These are phyloP conservation scores for Parauchenoglanis ngamensis DNA, from an alignment of 2,797 vertebrate species.

Conservation along the genomic window DNA sequence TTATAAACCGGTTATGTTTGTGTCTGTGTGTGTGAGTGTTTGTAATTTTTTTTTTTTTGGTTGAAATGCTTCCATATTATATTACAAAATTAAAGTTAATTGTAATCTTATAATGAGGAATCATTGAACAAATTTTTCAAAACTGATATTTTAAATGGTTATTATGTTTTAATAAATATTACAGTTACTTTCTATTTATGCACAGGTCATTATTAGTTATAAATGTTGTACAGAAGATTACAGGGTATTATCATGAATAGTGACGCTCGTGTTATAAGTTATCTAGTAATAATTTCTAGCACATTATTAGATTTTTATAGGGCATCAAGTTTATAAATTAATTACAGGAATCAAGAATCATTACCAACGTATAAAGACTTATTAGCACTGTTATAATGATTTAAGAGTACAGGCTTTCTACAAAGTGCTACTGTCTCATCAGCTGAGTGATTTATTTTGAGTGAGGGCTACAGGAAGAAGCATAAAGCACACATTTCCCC, in stretches of 20 bases:
- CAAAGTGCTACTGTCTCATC: neutral
- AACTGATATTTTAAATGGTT: neutral
- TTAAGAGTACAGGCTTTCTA: neutral
- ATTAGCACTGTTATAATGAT: neutral
- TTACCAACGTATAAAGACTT: neutral
- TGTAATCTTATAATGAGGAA: neutral
- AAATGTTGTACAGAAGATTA: neutral
- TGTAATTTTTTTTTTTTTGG: neutral
- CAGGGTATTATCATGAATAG: neutral
- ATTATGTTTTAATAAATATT: neutral
- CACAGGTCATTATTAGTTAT: neutral
- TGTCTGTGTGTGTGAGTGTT: neutral
- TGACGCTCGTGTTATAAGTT: neutral
- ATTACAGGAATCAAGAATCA: neutral
- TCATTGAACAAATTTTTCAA: neutral
- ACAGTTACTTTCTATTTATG: neutral
- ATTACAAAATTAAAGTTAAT: neutral
- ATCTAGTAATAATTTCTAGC: neutral
- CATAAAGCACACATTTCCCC: conserved; percentile 29
- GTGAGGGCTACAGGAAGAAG: conserved; percentile 35
- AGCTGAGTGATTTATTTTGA: conserved; percentile 45
- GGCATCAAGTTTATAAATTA: neutral
- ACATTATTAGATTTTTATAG: neutral
- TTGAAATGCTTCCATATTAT: neutral
- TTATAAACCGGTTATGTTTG: neutral